Evolutionary conservation across 2,797 vertebrate species (phyloP).

Genomic region (Borostomias antarcticus): DNA sequence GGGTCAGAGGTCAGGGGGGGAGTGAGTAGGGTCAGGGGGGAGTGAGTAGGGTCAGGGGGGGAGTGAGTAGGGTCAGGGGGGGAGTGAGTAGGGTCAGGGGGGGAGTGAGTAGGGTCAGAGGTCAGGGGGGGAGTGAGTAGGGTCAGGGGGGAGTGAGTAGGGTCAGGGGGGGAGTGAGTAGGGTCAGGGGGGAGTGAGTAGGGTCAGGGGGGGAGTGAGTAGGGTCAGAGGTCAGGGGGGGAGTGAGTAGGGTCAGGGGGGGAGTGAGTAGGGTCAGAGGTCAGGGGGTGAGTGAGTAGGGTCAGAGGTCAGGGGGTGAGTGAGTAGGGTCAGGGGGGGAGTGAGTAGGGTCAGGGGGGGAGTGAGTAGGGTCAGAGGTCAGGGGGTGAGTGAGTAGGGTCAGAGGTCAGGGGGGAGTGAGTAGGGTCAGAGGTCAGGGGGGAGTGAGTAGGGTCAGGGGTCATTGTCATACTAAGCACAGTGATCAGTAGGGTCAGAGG

Average conservation of each 20-base stretch:
- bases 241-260: neutral
- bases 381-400: neutral
- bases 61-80: constrained; percentile 26
- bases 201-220: constrained; percentile 44
- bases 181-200: constrained; percentile 10
- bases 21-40: neutral
- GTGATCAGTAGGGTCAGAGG: constrained; percentile 9
- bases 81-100: neutral
- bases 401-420: neutral
- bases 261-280: too few species aligned
- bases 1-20: neutral
- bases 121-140: constrained; percentile 39
- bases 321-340: neutral
- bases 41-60: constrained; percentile 39
- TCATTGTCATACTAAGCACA: too few species aligned
- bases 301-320: neutral
- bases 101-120: neutral
- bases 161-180: neutral
- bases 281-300: constrained; percentile 35
- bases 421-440: too few species aligned
- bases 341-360: constrained; percentile 39
- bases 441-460: constrained; percentile 27
- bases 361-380: constrained; percentile 14
- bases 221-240: neutral
- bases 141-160: too few species aligned